These are phyloP conservation scores for Procambarus clarkii DNA, from an alignment of 1,140 invertebrate species.

Conservation along the genomic window DNA sequence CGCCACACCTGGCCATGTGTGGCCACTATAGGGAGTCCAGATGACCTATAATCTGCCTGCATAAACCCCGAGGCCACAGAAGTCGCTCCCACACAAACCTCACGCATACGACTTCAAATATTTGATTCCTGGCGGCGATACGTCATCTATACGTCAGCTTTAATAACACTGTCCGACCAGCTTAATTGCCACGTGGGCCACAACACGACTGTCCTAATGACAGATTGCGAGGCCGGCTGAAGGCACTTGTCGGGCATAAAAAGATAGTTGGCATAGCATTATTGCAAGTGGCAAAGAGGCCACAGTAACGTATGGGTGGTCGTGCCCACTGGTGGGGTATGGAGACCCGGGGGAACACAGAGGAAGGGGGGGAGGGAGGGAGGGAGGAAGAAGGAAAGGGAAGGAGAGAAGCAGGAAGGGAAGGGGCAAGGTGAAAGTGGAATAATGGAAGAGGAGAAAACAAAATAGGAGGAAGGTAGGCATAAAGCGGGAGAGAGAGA, in stretches of 20 bases:
- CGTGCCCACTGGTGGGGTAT: too few relatives aligned
- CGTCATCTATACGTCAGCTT: background rate
- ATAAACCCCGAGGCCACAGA: too few relatives aligned
- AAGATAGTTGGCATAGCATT: background rate
- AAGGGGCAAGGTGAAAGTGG: too few relatives aligned
- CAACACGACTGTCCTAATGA: background rate
- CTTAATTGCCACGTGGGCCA: background rate
- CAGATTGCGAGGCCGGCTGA: background rate
- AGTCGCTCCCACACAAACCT: background rate
- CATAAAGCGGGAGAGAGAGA: background rate
- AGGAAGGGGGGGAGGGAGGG: background rate
- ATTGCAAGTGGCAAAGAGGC: background rate
- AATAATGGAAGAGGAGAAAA: background rate
- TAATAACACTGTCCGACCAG: background rate
- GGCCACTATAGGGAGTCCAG: too few relatives aligned
- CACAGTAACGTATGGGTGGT: too few relatives aligned
- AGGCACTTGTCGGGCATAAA: background rate
- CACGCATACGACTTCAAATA: background rate
- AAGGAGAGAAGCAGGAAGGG: too few relatives aligned
- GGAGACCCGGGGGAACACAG: background rate
- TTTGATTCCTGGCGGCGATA: background rate
- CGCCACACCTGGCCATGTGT: too few relatives aligned
- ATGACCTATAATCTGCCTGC: too few relatives aligned
- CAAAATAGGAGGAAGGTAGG: too few relatives aligned
- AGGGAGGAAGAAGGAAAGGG: conserved; percentile 2